These are phyloP conservation scores for Todiramphus chloris DNA, from an alignment of 2,113 vertebrate genomes.

Conservation along the genomic window DNA sequence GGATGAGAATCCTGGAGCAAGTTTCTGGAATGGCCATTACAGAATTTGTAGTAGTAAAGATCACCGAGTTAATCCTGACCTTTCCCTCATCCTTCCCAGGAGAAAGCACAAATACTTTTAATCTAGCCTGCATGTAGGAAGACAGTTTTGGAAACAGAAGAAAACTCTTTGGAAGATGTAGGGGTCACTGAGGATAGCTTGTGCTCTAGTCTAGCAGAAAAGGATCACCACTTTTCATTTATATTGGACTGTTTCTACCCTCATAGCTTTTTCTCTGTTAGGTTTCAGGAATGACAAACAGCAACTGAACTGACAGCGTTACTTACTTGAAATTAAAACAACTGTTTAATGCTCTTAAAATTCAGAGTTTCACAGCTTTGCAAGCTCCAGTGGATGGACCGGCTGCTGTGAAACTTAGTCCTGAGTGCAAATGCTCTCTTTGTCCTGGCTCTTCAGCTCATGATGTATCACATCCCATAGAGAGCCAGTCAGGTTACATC, in stretches of 20 bases:
- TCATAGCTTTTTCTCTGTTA: neutral
- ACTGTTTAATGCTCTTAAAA: neutral
- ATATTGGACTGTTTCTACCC: neutral
- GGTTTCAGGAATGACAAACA: neutral
- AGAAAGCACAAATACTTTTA: neutral
- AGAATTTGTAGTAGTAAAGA: slow-evolving; percentile 22
- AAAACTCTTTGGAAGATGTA: neutral
- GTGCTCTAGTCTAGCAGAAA: neutral
- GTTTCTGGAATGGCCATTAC: slow-evolving; percentile 23
- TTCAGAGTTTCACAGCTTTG: neutral
- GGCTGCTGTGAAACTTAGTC: neutral
- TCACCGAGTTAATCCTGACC: slow-evolving; percentile 43
- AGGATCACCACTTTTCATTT: neutral
- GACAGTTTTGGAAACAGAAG: neutral
- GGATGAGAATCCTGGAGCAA: neutral
- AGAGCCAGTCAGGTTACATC: neutral
- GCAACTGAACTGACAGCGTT: neutral
- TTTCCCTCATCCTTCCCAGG: slow-evolving; percentile 39
- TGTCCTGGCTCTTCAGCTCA: neutral
- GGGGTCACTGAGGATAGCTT: neutral
- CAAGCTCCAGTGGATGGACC: neutral
- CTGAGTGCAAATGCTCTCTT: neutral
- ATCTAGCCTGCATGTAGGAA: neutral
- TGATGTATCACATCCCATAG: neutral
- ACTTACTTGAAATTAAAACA: slow-evolving; percentile 26